Base-by-base conservation (phyloP, 2,888 invertebrate genomes). In the Lycophotia porphyrea region DNA sequence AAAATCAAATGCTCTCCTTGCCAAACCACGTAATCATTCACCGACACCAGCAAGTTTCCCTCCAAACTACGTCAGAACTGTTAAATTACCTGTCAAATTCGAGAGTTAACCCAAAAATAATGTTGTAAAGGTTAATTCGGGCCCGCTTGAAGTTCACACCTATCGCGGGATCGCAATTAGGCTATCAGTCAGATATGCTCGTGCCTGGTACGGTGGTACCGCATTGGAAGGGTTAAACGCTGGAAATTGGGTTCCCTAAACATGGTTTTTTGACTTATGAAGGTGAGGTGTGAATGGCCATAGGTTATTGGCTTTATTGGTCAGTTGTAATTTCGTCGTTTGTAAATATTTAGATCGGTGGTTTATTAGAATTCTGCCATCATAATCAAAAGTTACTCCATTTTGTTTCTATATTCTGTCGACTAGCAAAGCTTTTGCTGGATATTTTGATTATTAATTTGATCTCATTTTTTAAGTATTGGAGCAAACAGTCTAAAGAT, bases 111-210 rank as follows among this genome's bases (percentile, higher is more conserved):
- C 89, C 86, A 80, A 88, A 91, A 87, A 86, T 89, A 80, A 80
- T 75, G 80, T 78, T 84, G 80, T 77, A 70, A 71, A 78, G 80
- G 76, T 87, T 87, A 85, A 88, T 85, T 87, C 52, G 27, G 42
- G 73, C 73, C 71, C 80, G 87, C 84, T 87, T 80, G 60, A 83
- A 78, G 73, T 91, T 93, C 88, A 92, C 93, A 92, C 93, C 90
- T 91, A 86, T 81, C 87, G 70, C 52, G 76, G 84, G 70, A 75
- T 80, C 67, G 88, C 88, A 90, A 91, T 92, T 90, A 92, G 86
- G 82, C 80, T 76, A 85, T 84, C 80, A 82, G 76, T 47, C 60
- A 71, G 75, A 61, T 78, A 71, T 74, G 71, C 55, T 58, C 80
- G 91, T 88, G 79, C 90, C 91, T 77, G 92, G 92, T 73, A 91